Evolutionary conservation across 2,113 vertebrate genomes (phyloP), one percentile per base, ranked within the genome.

Genomic region (Sturnira hondurensis): DNA sequence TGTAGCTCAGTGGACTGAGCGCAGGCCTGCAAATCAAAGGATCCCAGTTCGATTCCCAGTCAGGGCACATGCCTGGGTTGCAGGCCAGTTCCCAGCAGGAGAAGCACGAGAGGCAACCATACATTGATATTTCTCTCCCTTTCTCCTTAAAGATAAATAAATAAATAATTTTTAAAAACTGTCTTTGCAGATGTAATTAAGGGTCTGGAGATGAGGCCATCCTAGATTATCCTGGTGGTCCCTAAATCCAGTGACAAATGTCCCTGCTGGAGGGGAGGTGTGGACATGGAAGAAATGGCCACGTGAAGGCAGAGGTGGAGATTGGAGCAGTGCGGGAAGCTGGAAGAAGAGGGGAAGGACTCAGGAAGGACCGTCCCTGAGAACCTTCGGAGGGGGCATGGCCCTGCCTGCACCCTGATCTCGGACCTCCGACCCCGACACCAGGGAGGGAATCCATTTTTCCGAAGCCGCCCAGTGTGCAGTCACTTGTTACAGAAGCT

Each of bases 401-500:
- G 20, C 31, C 70, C 73, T 78, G 58, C n/a, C 17, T 24, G 33
- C 24, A 28, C 58, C 73, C 33, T 3, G 24, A 38, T 16, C 17
- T 63, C 24, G 10, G 71, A 52, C 33, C 33, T 65, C 3, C 0
- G 0, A 24, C 45, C n/a, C 36, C 45, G 31, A 43, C 26, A 24
- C 1, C 7, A 0, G 7, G 6, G n/a, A 67, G 73, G 58, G n/a
- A 50, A 22, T 52, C 45, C 4, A 33, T 31, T 50, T 65, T 43
- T 65, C 13, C 5, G 0, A 63, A 47, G 45, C 45, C 26, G 16
- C 24, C 15, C 4, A 28, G 15, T 13, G 24, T 31, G 43, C 28
- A 10, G 4, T 9, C 15, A 4, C 4, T 33, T 8, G 54, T 63
- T 8, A 19, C 0, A 4, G 54, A 15, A 7, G 22, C 54, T 31